phyloP scores from a whole-genome alignment of 2,113 vertebrate species.

The Amphilophus citrinellus region DNA sequence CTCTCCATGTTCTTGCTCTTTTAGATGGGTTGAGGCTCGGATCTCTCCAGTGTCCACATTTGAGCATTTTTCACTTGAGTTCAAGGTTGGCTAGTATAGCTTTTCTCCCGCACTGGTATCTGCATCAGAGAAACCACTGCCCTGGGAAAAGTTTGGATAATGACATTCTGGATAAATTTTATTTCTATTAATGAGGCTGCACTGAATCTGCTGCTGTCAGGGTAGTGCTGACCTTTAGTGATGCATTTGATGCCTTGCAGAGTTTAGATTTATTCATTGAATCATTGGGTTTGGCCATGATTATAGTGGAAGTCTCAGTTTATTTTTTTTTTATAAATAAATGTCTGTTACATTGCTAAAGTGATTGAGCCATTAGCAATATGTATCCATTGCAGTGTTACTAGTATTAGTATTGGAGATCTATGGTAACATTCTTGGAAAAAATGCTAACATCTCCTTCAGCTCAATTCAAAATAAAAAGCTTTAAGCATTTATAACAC shows the following conservation, averaged over 20 bases:
- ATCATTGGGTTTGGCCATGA: background rate
- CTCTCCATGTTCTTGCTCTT: conserved; percentile 28
- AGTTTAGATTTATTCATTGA: background rate
- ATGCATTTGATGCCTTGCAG: background rate
- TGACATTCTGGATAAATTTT: background rate
- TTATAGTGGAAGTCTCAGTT: background rate
- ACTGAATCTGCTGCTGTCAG: background rate
- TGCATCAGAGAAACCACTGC: background rate
- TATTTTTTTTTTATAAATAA: background rate
- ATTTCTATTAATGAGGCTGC: background rate
- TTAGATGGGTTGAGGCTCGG: conserved; percentile 33
- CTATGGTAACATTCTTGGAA: background rate
- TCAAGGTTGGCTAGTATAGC: background rate
- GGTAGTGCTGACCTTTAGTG: background rate
- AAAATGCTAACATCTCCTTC: background rate
- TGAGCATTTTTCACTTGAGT: conserved; percentile 36
- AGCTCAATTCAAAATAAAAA: background rate
- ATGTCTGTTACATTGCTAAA: background rate
- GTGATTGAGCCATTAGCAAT: background rate
- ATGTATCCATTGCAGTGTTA: background rate
- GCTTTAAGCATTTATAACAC: too few species aligned
- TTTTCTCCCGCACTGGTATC: background rate
- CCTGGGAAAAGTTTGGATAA: background rate
- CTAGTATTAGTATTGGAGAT: too few species aligned
- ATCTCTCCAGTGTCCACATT: conserved; percentile 35